phyloP scores from a whole-genome alignment of 2,113 vertebrate species.

The Osmerus eperlanus region DNA sequence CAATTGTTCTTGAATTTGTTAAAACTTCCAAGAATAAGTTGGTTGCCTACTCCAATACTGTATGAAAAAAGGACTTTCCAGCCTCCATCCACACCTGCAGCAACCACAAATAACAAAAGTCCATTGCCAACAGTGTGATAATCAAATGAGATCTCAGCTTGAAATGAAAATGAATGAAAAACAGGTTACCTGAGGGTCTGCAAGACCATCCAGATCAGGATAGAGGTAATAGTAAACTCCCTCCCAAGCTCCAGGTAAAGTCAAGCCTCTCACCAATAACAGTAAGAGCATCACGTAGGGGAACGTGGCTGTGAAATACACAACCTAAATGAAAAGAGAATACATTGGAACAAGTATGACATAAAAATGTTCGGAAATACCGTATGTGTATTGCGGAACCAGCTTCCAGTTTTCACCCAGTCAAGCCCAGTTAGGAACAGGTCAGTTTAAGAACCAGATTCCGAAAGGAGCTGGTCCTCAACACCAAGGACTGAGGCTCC shows the following conservation, averaged over 20 bases:
- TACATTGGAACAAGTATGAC: neutral
- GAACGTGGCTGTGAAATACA: constrained; percentile 55
- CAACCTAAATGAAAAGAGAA: constrained; percentile 38
- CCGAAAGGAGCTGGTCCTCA: too few species aligned
- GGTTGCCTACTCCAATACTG: constrained; percentile 29
- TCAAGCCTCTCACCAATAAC: constrained; percentile 61
- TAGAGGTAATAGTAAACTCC: constrained; percentile 63
- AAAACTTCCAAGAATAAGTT: constrained; percentile 45
- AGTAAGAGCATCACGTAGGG: constrained; percentile 60
- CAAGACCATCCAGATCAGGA: constrained; percentile 43
- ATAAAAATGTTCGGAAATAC: neutral
- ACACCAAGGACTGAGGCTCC: too few species aligned
- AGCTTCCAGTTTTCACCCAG: too few species aligned
- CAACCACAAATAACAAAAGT: neutral
- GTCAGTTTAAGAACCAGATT: too few species aligned
- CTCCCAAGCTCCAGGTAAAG: constrained; percentile 62
- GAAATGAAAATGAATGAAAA: neutral
- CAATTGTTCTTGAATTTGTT: constrained; percentile 53
- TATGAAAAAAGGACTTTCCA: constrained; percentile 48
- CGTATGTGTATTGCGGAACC: neutral
- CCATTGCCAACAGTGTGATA: neutral
- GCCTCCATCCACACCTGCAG: constrained; percentile 56
- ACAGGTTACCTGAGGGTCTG: constrained; percentile 46
- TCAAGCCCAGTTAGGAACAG: too few species aligned
- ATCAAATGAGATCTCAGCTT: too few species aligned